Base-by-base conservation (phyloP, 2,797 vertebrate species). In the Anabacerthia variegaticeps region DNA sequence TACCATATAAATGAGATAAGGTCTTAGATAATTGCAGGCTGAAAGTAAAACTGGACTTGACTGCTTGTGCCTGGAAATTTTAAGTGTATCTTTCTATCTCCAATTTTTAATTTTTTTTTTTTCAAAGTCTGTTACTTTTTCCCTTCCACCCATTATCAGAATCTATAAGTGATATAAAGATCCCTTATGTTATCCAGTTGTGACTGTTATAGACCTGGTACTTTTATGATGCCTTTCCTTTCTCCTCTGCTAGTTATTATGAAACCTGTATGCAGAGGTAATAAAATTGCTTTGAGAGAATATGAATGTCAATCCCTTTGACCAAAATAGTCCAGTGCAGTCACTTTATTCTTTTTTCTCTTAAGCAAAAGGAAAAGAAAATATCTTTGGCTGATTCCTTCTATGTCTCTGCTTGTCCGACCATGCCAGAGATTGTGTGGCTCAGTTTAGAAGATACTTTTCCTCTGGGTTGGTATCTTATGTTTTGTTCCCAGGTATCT, bases 1-100 rank as follows among this genome's bases (percentile, higher is more conserved):
- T 98, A 98, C 96, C 98, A 98, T 98, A 98, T 97, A 98, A 98
- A 98, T 98, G 97, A 98, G 97, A 98, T 97, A 93, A 97, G 93
- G 93, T 92, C 96, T 97, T 74, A 80, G 92, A 96, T 98, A 98
- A 98, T 97, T 98, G 97, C 93, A 54, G 93, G 48, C 93, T 96
- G 97, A 96, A 98, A 98, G 97, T 95, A 97, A 98, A 97, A 94
- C 80, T 93, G 94, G 97, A 85, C 61, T 74, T 94, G 92, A 63
- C 67, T 89, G 92, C 77, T 84, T 71, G 28, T 89, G 91, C 94
- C 73, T 97, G 91, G 96, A 96, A 95, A 78, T 95, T 95, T 93
- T 94, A 94, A 94, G 88, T 18, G 7, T 58, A 68, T 22, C 20
- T 34, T 89, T 91, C 46, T 49, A 13, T 21, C 63, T 80, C 62